These are phyloP conservation scores for Balaenoptera acutorostrata DNA, from an alignment of 2,113 vertebrate genomes.

Conservation along the genomic window DNA sequence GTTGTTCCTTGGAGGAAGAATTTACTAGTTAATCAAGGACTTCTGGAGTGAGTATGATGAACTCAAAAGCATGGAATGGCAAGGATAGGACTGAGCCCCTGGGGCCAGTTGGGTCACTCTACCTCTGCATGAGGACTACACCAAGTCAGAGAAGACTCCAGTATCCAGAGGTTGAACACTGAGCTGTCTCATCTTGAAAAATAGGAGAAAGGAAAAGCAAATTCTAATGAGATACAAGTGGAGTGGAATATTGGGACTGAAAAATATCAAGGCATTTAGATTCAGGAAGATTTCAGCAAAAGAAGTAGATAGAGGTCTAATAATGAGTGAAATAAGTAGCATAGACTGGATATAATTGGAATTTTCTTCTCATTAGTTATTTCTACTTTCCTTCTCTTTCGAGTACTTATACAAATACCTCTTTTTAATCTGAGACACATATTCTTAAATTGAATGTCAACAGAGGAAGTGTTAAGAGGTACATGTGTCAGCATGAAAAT, in stretches of 20 bases:
- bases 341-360: neutral
- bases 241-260: neutral
- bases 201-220: neutral
- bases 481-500: neutral
- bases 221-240: neutral
- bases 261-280: neutral
- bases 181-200: neutral
- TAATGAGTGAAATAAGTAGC: neutral
- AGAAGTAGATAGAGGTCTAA: neutral
- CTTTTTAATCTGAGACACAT: neutral
- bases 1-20: neutral
- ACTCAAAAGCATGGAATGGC: neutral
- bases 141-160: fast-evolving
- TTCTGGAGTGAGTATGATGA: neutral
- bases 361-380: neutral
- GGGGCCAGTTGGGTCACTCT: neutral
- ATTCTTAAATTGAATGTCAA: neutral
- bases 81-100: too few species aligned
- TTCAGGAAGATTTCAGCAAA: neutral
- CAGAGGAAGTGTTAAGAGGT: neutral
- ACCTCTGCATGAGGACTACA: fast-evolving
- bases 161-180: too few species aligned
- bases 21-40: neutral
- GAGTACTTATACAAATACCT: neutral
- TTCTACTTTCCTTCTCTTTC: neutral